Conservation (phyloP, 2,113 vertebrate genomes). For the Dromas ardeola region DNA sequence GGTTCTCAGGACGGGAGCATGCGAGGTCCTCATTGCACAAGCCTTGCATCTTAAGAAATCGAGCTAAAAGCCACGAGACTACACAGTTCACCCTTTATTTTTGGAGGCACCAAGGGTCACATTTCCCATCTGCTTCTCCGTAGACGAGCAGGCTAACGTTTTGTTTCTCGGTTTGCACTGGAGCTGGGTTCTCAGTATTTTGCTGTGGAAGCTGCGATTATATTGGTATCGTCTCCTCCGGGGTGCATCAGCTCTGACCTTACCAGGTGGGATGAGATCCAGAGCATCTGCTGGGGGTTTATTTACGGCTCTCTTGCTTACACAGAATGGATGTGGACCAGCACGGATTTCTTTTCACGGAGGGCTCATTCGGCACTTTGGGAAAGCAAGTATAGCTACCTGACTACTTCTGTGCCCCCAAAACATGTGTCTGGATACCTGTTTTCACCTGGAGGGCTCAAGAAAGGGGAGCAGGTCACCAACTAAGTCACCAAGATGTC, state of each 20-base stretch:
- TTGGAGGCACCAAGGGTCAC: not conserved
- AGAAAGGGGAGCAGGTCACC: not conserved
- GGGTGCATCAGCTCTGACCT: not conserved
- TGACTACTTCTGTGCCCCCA: not conserved
- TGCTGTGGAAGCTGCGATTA: not conserved
- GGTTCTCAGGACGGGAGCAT: not conserved
- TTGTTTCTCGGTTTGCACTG: not conserved
- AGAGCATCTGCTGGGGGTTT: not conserved
- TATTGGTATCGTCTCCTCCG: not conserved
- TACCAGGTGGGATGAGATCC: not conserved
- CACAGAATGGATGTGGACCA: not conserved
- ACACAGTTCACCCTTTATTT: not conserved
- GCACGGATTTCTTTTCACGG: accelerated
- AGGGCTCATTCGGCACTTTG: not conserved
- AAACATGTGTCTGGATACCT: not conserved
- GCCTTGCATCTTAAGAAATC: not conserved
- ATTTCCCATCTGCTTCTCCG: not conserved
- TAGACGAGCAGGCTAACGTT: not conserved
- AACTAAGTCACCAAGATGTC: not conserved
- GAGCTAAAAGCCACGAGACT: not conserved
- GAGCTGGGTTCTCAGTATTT: not conserved
- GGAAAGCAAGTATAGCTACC: not conserved
- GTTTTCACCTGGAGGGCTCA: not conserved
- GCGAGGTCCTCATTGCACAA: not conserved
- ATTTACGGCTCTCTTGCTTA: not conserved